Conservation (phyloP, 1,140 invertebrate species). For the Drosophila simulans region DNA sequence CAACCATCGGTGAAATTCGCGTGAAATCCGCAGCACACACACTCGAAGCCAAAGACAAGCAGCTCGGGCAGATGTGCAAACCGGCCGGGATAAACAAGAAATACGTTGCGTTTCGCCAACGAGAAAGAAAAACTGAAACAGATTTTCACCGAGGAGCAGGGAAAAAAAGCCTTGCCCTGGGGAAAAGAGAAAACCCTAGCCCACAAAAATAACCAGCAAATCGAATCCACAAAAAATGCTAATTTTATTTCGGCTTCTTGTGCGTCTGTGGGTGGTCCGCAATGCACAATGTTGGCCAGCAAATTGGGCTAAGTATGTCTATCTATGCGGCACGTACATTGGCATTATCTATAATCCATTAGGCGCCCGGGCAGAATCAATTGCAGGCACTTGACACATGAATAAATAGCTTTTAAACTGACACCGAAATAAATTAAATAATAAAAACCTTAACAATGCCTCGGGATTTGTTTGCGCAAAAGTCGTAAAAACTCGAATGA, state of each 20-base stretch:
- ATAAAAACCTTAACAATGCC: constrained; percentile 39
- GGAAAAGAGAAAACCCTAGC: constrained; percentile 17
- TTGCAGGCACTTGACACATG: constrained; percentile 52
- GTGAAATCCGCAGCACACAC: constrained; percentile 52
- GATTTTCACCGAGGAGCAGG: constrained; percentile 9
- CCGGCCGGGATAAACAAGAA: constrained; percentile 62
- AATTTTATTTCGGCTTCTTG: constrained; percentile 17
- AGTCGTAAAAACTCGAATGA: constrained; percentile 34
- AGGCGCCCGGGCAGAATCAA: constrained; percentile 58
- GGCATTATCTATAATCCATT: constrained; percentile 47
- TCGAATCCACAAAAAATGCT: constrained; percentile 43
- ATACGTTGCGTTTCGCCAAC: constrained; percentile 49
- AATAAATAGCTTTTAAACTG: constrained; percentile 59
- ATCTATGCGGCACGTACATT: constrained; percentile 40
- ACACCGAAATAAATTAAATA: constrained; percentile 64
- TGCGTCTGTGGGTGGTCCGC: constrained; percentile 5
- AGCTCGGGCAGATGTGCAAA: constrained; percentile 60
- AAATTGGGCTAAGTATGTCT: constrained; percentile 48
- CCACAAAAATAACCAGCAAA: constrained; percentile 21
- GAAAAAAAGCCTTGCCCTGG: constrained; percentile 11
- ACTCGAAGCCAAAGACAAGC: constrained; percentile 18
- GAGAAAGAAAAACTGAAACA: constrained; percentile 45
- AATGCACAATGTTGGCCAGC: constrained; percentile 30
- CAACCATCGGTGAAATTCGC: constrained; percentile 57
- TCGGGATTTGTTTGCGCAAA: constrained; percentile 31